Base-by-base conservation (phyloP, 2,888 invertebrate genomes). In the Taenaris catops region DNA sequence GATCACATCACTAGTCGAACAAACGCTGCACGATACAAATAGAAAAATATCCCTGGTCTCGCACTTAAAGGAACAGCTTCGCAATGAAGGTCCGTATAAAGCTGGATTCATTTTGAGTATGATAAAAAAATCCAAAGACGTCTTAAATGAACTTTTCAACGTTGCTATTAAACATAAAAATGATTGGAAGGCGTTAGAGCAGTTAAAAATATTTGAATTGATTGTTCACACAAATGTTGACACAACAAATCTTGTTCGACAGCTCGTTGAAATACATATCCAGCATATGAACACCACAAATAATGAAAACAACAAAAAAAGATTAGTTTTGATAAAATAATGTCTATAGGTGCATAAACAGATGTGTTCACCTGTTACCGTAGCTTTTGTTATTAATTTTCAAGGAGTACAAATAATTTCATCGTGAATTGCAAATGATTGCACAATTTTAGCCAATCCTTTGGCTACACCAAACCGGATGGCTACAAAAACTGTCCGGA, bases 181-280 rank as follows among this genome's bases (percentile, higher is more conserved):
- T 1, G 64, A 74, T 29, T 83, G 78, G 74, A 71, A 66, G 38
- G 70, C 75, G 2, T 38, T 81, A 12, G 79, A 83, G 41, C 76
- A 80, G 47, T 38, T 83, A 39, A 81, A 79, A 38, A 65, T 80
- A 5, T 81, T 78, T 31, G 83, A 83, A 39, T 46, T 78, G 4
- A 76, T 83, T 1, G 66, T 76, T 0, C 80, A 81, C 23, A 76
- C 80, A 0, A 81, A 80, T 27, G 78, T 81, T 0, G 83, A 83
- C 17, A 70, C 70, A 0, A 72, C 72, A 0, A 73, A 81, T 34
- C 48, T 80, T 8, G 65, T 83, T 1, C 49, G 73, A 16, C 75
- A 80, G 25, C 44, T 83, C 4, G 63, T 79, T 0, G 76, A 81
- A 21, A 54, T 73, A 4, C 75, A 81, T 25, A 51, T 71, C 5